Evolutionary conservation across 2,113 vertebrate species (phyloP).

Genomic region (Microcebus murinus): DNA sequence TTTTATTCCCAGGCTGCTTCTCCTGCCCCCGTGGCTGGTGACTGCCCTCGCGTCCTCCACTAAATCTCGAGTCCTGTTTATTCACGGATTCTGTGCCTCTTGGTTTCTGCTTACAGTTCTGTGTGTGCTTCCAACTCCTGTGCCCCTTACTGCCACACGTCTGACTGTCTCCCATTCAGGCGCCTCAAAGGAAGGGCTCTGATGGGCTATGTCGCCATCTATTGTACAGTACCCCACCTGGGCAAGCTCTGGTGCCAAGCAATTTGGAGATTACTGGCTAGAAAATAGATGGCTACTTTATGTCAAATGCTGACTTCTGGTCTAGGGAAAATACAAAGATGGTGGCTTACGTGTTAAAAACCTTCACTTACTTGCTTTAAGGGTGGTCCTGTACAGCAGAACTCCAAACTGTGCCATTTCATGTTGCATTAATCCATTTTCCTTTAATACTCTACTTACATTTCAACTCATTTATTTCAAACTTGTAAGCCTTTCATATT

Average conservation of each 20-base stretch:
- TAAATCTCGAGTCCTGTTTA: not conserved
- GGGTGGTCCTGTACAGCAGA: not conserved
- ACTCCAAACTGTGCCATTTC: not conserved
- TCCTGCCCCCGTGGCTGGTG: not conserved
- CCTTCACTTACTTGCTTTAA: not conserved
- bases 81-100: not conserved
- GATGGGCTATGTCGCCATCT: not conserved
- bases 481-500: not conserved
- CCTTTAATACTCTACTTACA: not conserved
- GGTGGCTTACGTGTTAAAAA: not conserved
- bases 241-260: not conserved
- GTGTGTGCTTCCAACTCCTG: not conserved
- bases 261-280: not conserved
- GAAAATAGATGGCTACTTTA: not conserved
- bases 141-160: not conserved
- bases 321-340: not conserved
- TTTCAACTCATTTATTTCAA: not conserved
- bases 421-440: not conserved
- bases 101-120: slow-evolving; percentile 3
- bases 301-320: not conserved
- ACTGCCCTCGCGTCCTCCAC: not conserved
- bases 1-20: not conserved
- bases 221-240: too few relatives aligned
- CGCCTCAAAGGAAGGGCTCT: not conserved
- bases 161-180: slow-evolving; percentile 1